A percentile compares a stretch with the other conserved stretches of the same genome.
phyloP scores from a whole-genome alignment of 2,797 vertebrate genomes.

The Sardinella longiceps region DNA sequence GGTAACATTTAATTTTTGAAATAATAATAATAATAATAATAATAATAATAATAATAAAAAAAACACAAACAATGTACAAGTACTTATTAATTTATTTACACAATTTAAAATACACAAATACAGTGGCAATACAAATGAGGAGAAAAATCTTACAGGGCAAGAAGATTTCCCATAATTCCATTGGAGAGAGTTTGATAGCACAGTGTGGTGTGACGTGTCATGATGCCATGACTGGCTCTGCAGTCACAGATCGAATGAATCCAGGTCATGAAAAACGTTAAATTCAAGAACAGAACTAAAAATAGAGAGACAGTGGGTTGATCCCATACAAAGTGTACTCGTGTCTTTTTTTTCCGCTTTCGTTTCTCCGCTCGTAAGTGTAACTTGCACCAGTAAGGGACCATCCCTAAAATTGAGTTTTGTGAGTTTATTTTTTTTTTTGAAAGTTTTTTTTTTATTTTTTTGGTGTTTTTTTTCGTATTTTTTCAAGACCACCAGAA shows the following conservation, averaged over 20 bases:
- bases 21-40: no score
- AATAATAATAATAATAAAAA: no score
- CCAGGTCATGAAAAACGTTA: conserved; percentile 46
- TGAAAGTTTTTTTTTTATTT: background rate
- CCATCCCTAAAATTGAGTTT: conserved; percentile 24
- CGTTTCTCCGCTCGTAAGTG: conserved; percentile 54
- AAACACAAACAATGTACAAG: conserved; percentile 70
- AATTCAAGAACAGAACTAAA: conserved; percentile 28
- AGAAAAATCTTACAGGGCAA: conserved; percentile 59
- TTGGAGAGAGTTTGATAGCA: conserved; percentile 58
- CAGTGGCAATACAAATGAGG: conserved; percentile 86
- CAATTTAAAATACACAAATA: conserved; percentile 91
- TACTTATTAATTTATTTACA: conserved; percentile 97
- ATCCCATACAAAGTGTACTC: conserved; percentile 57
- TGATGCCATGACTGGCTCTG: conserved; percentile 40
- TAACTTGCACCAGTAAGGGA: conserved; percentile 45
- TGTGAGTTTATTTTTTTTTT: background rate
- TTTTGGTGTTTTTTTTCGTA: background rate
- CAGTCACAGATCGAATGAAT: conserved; percentile 51
- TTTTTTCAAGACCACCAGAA: conserved; percentile 64
- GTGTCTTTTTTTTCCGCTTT: conserved; percentile 47
- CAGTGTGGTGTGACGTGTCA: conserved; percentile 55
- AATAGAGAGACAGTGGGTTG: conserved; percentile 33
- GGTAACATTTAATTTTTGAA: background rate
- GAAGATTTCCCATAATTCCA: conserved; percentile 67